Base-by-base conservation (phyloP, 2,888 invertebrate genomes). In the Strigamia crassipes region DNA sequence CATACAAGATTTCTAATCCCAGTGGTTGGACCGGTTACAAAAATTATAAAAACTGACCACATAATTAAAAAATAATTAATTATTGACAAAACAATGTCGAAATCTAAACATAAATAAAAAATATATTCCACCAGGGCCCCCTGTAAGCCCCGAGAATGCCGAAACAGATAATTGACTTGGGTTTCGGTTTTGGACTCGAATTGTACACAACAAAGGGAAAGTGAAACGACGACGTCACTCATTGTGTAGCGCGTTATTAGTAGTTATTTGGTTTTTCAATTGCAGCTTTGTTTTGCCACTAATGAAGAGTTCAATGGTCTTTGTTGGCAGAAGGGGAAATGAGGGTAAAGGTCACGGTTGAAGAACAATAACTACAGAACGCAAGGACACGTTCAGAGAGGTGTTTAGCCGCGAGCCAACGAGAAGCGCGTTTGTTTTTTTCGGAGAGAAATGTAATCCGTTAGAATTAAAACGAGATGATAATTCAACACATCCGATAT, bases 321-420 rank as follows among this genome's bases (percentile, higher is more conserved):
- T 66, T 23, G 6, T 21, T 66, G 61, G 61, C 61, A 66, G 61
- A 23, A 66, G 61, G 61, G 61, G 61, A 66, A 66, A 66, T 66
- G 61, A 66, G 61, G 61, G 13, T 66, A 66, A 21, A 66, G 61
- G 61, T 66, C 61, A 66, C 61, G 61, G 61, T 66, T 66, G 61
- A 66, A 66, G 61, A 66, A 66, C 61, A 66, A 66, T 66, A 66
- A 66, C 61, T 66, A 66, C 21, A 66, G 12, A 66, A 66, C 61
- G 61, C 61, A 66, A 66, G 61, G 61, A 66, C 61, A 66, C 12
- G 61, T 66, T 66, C 23, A 66, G 46, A 46, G 46, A 46, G 61
- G 61, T 66, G 61, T 66, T 23, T 66, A 23, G 21, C 61, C 61
- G 61, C 61, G 23, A 66, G 61, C 21, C 12, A 21, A 66, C 21